phyloP scores from a whole-genome alignment of 2,113 vertebrate genomes.

The Malurus melanocephalus region DNA sequence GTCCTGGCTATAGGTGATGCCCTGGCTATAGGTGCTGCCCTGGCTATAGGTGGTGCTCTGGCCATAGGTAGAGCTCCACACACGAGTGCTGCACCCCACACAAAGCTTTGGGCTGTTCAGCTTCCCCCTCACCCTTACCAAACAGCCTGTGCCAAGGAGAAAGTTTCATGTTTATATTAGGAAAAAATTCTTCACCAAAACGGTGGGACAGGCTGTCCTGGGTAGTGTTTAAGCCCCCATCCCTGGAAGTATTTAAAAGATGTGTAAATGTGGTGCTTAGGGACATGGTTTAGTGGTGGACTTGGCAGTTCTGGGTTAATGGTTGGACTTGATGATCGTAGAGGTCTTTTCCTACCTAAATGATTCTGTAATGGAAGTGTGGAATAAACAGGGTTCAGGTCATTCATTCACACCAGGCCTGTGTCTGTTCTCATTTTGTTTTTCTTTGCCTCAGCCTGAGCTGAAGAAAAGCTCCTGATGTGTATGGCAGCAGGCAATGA shows the following conservation, averaged over 20 bases:
- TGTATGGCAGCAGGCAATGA: slow-evolving; percentile 35
- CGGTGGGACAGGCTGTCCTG: not conserved
- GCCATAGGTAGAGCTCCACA: not conserved
- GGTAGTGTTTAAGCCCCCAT: not conserved
- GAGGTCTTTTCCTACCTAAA: not conserved
- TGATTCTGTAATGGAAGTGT: not conserved
- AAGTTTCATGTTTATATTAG: not conserved
- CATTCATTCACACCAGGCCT: not conserved
- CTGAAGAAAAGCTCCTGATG: not conserved
- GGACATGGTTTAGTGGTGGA: not conserved
- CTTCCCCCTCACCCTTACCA: not conserved
- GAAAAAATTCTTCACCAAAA: not conserved
- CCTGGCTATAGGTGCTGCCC: not conserved
- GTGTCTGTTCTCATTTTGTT: not conserved
- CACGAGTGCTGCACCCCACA: not conserved
- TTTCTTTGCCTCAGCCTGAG: not conserved
- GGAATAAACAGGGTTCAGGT: not conserved
- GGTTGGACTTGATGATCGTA: not conserved
- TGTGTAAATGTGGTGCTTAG: not conserved
- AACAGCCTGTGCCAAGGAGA: not conserved
- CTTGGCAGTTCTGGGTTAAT: not conserved
- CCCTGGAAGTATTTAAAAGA: not conserved
- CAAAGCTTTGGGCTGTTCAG: not conserved
- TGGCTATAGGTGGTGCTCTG: not conserved
- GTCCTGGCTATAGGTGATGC: no score